Evolutionary conservation across 2,888 invertebrate species (phyloP), one percentile per base, ranked within the genome.

Genomic region (Schizaphis graminum): DNA sequence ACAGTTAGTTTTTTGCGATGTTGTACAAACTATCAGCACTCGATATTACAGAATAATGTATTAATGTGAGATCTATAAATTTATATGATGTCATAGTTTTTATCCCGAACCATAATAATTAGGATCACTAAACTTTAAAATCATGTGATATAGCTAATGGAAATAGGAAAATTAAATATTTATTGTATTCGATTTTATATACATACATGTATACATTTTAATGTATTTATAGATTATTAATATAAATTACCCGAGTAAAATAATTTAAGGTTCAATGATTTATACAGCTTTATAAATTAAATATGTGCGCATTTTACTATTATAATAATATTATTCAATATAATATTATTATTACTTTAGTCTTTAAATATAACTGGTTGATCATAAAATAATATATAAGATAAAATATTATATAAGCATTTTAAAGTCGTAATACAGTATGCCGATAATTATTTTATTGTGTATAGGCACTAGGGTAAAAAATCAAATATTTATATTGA

Each of bases 11-110:
- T 77, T 77, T 77, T 77, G 77, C 77, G 8, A 77, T 35, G 77
- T 77, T 35, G 35, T 77, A 77, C 21, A 77, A 77, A 8, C 35
- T 77, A 77, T 77, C 21, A 77, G 35, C 21, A 77, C 1, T 77
- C 35, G 35, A 77, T 77, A 41, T 77, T 77, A 77, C 35, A 77
- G 35, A 8, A 77, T 77, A 77, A 77, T 35, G 35, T 21, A 35
- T 77, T 35, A 35, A 35, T 77, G 35, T 21, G 21, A 77, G 21
- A 77, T 77, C 77, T 77, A 35, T 77, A 77, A 5, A 85, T 85
- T 85, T 47, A n/a, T 49, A 86, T 86, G 28, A 86, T 86, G 47
- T n/a, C 28, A 86, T 86, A 86, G 77, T 86, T 86, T 47, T 86
- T 86, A 44, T 86, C n/a, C 28, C 13, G 13, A 28, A 44, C 28